Percentiles rank a stretch among this genome's conserved stretches.
Conservation (phyloP, 2,113 vertebrate genomes). For the Circaetus cinerascens region DNA sequence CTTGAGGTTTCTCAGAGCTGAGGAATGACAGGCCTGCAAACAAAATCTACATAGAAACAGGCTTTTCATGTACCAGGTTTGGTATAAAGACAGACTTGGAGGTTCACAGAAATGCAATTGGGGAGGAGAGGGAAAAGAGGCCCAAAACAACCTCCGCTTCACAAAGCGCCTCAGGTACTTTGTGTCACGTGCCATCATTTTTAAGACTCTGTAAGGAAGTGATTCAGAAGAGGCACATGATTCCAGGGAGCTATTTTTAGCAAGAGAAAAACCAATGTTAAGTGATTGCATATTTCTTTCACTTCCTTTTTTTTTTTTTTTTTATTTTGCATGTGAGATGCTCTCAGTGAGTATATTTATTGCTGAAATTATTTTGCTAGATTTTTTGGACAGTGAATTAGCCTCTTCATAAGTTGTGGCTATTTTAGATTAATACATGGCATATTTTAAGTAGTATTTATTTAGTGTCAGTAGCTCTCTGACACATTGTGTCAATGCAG, state of each 20-base stretch:
- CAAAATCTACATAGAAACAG: not conserved
- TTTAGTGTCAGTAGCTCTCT: not conserved
- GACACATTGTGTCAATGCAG: not conserved
- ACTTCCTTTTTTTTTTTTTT: not conserved
- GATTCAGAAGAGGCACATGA: not conserved
- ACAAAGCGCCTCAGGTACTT: not conserved
- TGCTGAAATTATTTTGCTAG: not conserved
- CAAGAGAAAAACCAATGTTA: not conserved
- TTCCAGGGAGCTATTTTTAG: not conserved
- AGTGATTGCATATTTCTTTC: not conserved
- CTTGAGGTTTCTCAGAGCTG: not conserved
- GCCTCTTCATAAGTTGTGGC: not conserved
- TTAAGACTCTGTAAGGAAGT: not conserved
- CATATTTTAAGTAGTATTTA: not conserved
- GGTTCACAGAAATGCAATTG: not conserved
- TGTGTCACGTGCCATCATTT: not conserved
- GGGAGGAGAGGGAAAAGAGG: not conserved
- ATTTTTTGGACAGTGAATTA: not conserved
- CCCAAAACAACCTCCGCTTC: not conserved
- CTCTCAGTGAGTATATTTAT: not conserved
- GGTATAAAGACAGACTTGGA: not conserved
- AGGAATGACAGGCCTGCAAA: not conserved
- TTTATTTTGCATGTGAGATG: not conserved
- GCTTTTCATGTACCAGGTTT: fast-evolving
- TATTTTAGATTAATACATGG: not conserved